Conservation (phyloP, 2,888 invertebrate genomes). For the Eledona agricola region DNA sequence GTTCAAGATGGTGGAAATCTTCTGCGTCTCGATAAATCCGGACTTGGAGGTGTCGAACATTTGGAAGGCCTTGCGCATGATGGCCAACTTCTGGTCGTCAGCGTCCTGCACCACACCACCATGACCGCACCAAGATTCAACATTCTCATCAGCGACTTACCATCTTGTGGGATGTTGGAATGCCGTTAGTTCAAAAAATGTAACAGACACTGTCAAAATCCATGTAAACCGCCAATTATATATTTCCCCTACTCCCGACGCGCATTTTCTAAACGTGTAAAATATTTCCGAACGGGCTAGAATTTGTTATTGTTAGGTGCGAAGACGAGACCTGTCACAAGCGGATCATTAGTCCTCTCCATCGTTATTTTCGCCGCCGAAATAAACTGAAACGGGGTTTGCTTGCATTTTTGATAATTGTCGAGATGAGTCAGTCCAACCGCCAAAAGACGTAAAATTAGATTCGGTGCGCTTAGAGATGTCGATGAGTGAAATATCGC, state of each 20-base stretch:
- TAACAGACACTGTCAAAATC: conserved; percentile 43
- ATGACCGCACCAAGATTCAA: neutral
- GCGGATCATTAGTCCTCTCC: conserved; percentile 40
- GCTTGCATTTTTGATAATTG: conserved; percentile 11
- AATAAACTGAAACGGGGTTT: conserved; percentile 25
- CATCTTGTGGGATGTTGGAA: conserved; percentile 19
- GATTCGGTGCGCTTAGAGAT: conserved; percentile 20
- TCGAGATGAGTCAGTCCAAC: conserved; percentile 8
- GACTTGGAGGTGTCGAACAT: conserved; percentile 96
- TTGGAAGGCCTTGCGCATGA: conserved; percentile 95
- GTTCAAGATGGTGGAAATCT: conserved; percentile 91
- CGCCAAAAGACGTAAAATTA: conserved; percentile 30
- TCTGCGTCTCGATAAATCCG: conserved; percentile 89
- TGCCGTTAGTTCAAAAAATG: conserved; percentile 30
- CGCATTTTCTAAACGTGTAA: conserved; percentile 28
- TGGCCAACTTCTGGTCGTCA: conserved; percentile 80
- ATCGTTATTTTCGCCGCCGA: conserved; percentile 31
- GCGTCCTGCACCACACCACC: conserved; percentile 31
- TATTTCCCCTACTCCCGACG: conserved; percentile 44
- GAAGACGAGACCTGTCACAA: conserved; percentile 40
- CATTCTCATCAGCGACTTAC: conserved; percentile 2
- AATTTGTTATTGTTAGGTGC: conserved; percentile 36
- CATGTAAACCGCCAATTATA: conserved; percentile 42
- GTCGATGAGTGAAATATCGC: conserved; percentile 29
- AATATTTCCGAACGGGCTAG: conserved; percentile 36